These are phyloP conservation scores for Drosophila incognita DNA, from an alignment of 2,888 invertebrate species.

Conservation along the genomic window DNA sequence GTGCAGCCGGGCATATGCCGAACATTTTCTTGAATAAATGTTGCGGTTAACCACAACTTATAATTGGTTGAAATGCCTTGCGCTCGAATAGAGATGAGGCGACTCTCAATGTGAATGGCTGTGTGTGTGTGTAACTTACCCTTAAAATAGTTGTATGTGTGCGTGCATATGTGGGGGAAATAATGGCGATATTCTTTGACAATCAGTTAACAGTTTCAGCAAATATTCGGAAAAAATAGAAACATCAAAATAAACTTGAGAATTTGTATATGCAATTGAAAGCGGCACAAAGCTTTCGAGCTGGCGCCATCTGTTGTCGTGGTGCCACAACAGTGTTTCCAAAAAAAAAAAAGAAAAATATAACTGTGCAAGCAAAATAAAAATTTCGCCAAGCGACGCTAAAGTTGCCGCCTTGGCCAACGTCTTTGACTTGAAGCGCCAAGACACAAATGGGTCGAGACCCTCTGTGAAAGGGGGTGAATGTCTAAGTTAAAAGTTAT, in stretches of 20 bases:
- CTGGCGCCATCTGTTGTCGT: slow-evolving; percentile 65
- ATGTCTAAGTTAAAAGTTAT: slow-evolving; percentile 55
- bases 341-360: slow-evolving; percentile 24
- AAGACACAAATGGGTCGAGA: slow-evolving; percentile 35
- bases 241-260: not conserved
- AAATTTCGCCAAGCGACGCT: slow-evolving; percentile 46
- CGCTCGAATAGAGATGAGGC: slow-evolving; percentile 57
- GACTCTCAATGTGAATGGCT: slow-evolving; percentile 11
- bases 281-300: slow-evolving; percentile 54
- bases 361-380: slow-evolving; percentile 21
- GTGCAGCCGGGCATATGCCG: slow-evolving; percentile 54
- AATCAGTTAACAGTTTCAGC: slow-evolving; percentile 9
- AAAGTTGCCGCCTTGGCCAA: slow-evolving; percentile 61
- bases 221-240: slow-evolving; percentile 7
- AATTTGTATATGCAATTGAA: slow-evolving; percentile 7
- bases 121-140: slow-evolving; percentile 46
- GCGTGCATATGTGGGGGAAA: slow-evolving; percentile 12
- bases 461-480: slow-evolving; percentile 55
- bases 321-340: slow-evolving; percentile 23
- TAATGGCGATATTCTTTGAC: slow-evolving; percentile 30
- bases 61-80: slow-evolving; percentile 84
- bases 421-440: slow-evolving; percentile 59
- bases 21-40: slow-evolving; percentile 84
- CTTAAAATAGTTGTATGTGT: slow-evolving; percentile 34
- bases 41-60: slow-evolving; percentile 85